A percentile compares a stretch with the other conserved stretches of the same genome.
Evolutionary conservation across 2,797 vertebrate species (phyloP).

Genomic region (Centropyge bicolor): DNA sequence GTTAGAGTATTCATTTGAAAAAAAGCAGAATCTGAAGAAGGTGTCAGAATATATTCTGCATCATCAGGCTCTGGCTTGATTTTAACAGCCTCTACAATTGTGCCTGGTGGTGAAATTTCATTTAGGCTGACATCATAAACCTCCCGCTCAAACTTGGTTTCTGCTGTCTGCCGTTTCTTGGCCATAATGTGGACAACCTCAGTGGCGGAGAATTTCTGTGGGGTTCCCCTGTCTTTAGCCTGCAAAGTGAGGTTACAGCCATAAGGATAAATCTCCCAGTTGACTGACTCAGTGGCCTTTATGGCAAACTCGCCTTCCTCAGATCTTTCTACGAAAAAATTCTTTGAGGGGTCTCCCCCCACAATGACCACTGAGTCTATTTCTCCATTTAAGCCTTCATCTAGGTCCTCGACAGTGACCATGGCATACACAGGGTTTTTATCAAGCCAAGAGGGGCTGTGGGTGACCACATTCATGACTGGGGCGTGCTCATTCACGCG

Average conservation of each 20-base stretch:
- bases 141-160: slow-evolving; percentile 89
- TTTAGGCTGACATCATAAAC: slow-evolving; percentile 89
- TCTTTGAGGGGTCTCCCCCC: slow-evolving; percentile 89
- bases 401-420: slow-evolving; percentile 90
- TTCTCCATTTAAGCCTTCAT: slow-evolving; percentile 94
- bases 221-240: slow-evolving; percentile 93
- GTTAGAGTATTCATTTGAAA: slow-evolving; percentile 93
- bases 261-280: slow-evolving; percentile 89
- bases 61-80: slow-evolving; percentile 88
- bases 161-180: slow-evolving; percentile 78
- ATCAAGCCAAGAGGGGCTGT: slow-evolving; percentile 86
- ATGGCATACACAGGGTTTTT: slow-evolving; percentile 90
- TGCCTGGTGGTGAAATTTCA: slow-evolving; percentile 95
- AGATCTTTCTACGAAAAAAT: slow-evolving; percentile 89
- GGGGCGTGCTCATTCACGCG: slow-evolving; percentile 93
- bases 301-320: slow-evolving; percentile 90
- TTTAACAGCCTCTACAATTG: slow-evolving; percentile 89
- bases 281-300: slow-evolving; percentile 87
- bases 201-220: slow-evolving; percentile 90
- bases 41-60: slow-evolving; percentile 90
- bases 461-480: slow-evolving; percentile 87
- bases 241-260: slow-evolving; percentile 95
- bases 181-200: slow-evolving; percentile 87
- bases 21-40: slow-evolving; percentile 87
- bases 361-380: slow-evolving; percentile 93